Base-by-base conservation (phyloP, 2,888 invertebrate genomes). In the Nephrotoma guestfalica region DNA sequence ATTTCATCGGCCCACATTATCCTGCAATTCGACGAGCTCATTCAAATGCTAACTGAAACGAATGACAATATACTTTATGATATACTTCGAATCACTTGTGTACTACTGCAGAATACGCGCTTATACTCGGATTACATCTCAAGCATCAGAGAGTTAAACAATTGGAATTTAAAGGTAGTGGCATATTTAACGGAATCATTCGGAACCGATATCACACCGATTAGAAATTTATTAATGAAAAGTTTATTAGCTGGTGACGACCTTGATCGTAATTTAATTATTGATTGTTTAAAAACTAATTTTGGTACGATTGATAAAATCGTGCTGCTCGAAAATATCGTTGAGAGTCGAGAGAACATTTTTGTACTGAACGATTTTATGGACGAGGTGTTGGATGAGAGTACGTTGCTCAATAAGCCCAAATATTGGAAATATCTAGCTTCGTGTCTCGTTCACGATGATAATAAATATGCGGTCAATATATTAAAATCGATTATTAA, bases 401-500 rank as follows among this genome's bases (percentile, higher is more conserved):
- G 11, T 30, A 71, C 7, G 4, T 9, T 71, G 71, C 71, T 71
- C 4, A 71, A 1, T 9, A 71, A 7, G 2, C 9, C 4, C 30
- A 30, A 71, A 30, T 71, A 11, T 71, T 71, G 71, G 71, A 71
- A 9, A 9, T 71, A 71, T n/a, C 11, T 71, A 11, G 30, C 30
- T n/a, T 30, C 9, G 4, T 71, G 71, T 9, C 71, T 71, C 0
- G 71, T 30, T 9, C 30, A 71, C 18, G 71, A 71, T 7, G 30
- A 47, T 11, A 47, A 84, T 4, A 86, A 86, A 47, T 15, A 85
- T 30, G 41, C 41, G 6, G 71, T 86, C 9, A 86, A 6, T 13
- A 86, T 86, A 45, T 30, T 86, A 13, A 86, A 86, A 83, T 30
- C 57, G 40, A 86, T 86, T 13, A 42, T 85, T 41, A 41, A 86